phyloP scores from a whole-genome alignment of 2,797 vertebrate species.

The Odontamblyopus rebecca region DNA sequence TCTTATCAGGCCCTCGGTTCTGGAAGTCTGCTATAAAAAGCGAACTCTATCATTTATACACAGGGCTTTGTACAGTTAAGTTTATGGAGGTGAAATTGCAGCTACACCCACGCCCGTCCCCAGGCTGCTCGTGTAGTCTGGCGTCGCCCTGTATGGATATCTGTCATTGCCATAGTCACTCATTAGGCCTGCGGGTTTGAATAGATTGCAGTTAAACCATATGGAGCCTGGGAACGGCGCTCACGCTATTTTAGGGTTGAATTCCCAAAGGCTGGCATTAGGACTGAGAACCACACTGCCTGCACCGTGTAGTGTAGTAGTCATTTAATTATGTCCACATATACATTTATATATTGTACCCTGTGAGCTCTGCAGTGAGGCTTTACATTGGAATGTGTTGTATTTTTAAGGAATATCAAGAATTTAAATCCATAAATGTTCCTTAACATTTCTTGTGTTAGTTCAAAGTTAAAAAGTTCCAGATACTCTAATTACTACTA shows the following conservation, averaged over 20 bases:
- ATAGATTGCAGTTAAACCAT: slow-evolving; percentile 38
- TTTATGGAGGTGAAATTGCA: slow-evolving; percentile 39
- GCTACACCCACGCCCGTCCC: slow-evolving; percentile 46
- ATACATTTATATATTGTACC: too few relatives aligned
- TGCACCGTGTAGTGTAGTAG: background rate
- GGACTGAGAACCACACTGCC: slow-evolving; percentile 21
- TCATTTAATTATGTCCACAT: too few relatives aligned
- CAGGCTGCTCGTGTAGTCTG: slow-evolving; percentile 11
- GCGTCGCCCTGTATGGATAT: slow-evolving; percentile 42
- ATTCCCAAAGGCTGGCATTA: slow-evolving; percentile 37
- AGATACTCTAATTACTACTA: too few relatives aligned
- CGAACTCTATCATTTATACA: slow-evolving; percentile 11
- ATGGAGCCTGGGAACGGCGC: slow-evolving; percentile 44
- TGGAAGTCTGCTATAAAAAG: slow-evolving; percentile 6
- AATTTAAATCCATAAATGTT: too few relatives aligned
- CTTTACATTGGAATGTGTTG: too few relatives aligned
- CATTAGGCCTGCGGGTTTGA: slow-evolving; percentile 49
- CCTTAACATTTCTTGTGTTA: background rate
- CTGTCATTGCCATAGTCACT: slow-evolving; percentile 44
- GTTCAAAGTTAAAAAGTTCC: too few relatives aligned
- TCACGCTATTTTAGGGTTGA: slow-evolving; percentile 53
- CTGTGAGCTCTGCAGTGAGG: too few relatives aligned
- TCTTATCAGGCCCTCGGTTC: slow-evolving; percentile 31
- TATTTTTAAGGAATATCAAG: too few relatives aligned
- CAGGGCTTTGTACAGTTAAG: slow-evolving; percentile 11